Base-by-base conservation (phyloP, 2,797 vertebrate species). In the Danionella dracula region DNA sequence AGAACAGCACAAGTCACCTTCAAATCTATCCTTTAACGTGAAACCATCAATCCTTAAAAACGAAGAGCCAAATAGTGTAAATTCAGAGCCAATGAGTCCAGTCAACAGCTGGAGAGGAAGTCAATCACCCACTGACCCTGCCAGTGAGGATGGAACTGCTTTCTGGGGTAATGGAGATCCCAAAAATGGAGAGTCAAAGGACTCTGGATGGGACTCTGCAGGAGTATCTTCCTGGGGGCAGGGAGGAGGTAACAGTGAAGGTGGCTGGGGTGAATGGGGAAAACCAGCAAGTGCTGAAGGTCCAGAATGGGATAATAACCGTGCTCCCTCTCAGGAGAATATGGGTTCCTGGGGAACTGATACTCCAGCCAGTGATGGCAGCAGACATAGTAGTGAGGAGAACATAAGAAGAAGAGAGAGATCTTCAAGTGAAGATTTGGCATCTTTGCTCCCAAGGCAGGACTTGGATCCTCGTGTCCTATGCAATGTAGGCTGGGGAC, bases 21-120 rank as follows among this genome's bases (percentile, higher is more conserved):
- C 89, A 86, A 91, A 89, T 87, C 90, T 90, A 89, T 92, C 90
- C 88, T 93, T 93, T 86, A 91, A 90, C 88, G 84, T 88, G 84
- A 90, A 93, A 87, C 89, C 91, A 88, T 88, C 92, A 84, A 93
- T 92, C 88, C 90, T 92, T 92, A 92, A 90, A 91, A 89, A 87
- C 87, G 91, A 93, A 81, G 92, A 90, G 89, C 89, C 91, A 90
- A 91, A 87, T 87, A 90, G 92, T 89, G 90, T 90, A 90, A 92
- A 91, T 66, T 23, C 46, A 12, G 76, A 81, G 70, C 67, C 79
- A 21, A 73, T 76, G 56, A 81, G 77, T 86, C 88, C 90, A 85
- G 78, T 87, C 82, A 89, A 86, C 82, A 90, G 89, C 83, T 93
- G 92, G 92, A 90, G 91, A 8, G 79, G 58, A 78, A 85, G 91